Evolutionary conservation across 1,140 invertebrate species (phyloP).

Genomic region (Cyclargus thomasi): DNA sequence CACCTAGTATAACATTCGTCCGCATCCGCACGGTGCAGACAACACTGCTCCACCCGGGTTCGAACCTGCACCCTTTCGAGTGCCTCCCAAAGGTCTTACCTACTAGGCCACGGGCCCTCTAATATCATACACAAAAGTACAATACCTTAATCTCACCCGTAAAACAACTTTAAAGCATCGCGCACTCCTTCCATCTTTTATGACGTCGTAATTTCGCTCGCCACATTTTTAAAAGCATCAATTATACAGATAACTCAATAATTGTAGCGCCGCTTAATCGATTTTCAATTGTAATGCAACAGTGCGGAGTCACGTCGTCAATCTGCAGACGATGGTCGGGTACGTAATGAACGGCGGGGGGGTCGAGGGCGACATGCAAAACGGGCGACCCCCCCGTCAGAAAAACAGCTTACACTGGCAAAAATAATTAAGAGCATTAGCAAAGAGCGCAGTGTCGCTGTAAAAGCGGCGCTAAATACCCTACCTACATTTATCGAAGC

Average conservation of each 20-base stretch:
- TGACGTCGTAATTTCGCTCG: not conserved
- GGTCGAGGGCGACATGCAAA: conserved; percentile 53
- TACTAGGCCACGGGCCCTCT: no score
- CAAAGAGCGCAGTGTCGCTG: conserved; percentile 58
- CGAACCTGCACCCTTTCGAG: no score
- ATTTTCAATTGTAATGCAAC: conserved; percentile 18
- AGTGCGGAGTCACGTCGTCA: conserved; percentile 16
- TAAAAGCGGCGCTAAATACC: conserved; percentile 70
- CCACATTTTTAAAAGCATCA: conserved; percentile 11
- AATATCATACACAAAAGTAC: no score
- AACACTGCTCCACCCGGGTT: no score
- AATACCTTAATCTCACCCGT: no score
- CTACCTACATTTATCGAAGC: conserved; percentile 70
- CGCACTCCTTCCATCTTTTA: not conserved
- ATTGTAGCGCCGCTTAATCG: conserved; percentile 17
- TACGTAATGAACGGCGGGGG: conserved; percentile 59
- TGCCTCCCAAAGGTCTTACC: no score
- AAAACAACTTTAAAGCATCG: not conserved
- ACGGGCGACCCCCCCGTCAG: conserved; percentile 65
- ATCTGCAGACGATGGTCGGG: conserved; percentile 46
- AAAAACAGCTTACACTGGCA: conserved; percentile 72
- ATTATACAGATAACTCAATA: conserved; percentile 13
- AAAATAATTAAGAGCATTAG: conserved; percentile 75
- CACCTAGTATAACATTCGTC: no score
- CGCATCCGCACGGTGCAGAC: no score